Conservation (phyloP, 53 echinoderm and acorn worm genomes). For the Holothuria leucospilota region DNA sequence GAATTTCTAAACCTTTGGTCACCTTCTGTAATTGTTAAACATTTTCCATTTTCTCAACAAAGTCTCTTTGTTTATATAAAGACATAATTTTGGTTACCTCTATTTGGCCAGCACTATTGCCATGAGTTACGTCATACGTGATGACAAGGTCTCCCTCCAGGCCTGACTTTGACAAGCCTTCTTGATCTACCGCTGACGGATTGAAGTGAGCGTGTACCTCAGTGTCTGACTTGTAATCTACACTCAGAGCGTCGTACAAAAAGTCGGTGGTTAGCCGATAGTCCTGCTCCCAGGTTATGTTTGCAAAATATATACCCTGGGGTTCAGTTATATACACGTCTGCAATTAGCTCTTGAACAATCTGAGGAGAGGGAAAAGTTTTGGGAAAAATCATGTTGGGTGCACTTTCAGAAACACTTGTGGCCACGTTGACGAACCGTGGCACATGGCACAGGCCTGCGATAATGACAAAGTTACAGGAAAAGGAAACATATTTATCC, state of each 20-base stretch:
- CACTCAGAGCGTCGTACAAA: constrained; percentile 14
- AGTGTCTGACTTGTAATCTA: constrained; percentile 17
- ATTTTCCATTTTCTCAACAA: no score
- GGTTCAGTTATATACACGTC: constrained; percentile 78
- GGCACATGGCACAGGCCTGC: no score
- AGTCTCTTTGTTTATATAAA: no score
- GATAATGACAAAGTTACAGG: no score
- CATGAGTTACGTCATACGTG: constrained; percentile 80
- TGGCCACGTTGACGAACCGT: no score
- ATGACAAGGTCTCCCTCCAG: constrained; percentile 80
- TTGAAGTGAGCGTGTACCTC: constrained; percentile 7
- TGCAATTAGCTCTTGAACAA: constrained; percentile 62
- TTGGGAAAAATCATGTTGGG: no score
- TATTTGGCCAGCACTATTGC: constrained; percentile 19
- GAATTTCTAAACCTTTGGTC: no score
- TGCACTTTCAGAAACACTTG: no score
- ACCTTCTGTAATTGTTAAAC: no score
- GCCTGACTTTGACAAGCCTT: constrained; percentile 15
- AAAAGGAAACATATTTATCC: no score
- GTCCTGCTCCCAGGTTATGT: constrained; percentile 66
- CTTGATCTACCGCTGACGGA: constrained; percentile 25
- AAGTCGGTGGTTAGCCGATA: constrained; percentile 1
- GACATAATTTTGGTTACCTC: constrained; percentile 1
- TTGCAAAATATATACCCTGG: constrained; percentile 77
- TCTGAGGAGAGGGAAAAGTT: constrained; percentile 17